Base-by-base conservation (phyloP, 1,140 invertebrate genomes). In the Mercenaria mercenaria region DNA sequence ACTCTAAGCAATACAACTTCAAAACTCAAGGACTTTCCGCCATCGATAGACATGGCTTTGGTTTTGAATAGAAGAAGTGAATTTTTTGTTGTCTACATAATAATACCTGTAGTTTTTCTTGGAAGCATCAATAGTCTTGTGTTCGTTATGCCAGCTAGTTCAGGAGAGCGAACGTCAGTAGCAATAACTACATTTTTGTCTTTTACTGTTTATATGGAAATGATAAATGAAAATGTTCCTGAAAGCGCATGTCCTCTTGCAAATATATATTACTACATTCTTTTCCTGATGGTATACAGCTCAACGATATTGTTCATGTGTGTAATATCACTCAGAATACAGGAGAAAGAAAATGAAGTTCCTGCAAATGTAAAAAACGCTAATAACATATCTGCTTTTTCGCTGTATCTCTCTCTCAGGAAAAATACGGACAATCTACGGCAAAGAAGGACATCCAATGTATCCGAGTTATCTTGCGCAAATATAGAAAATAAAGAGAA, bases 151-250 rank as follows among this genome's bases (percentile, higher is more conserved):
- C 97, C 97, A 10, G 96, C 97, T 0, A 96, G 97, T 88, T 96
- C 96, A 10, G 97, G 97, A 0, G 97, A 97, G 92, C 96, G 97
- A 90, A 96, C 97, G 59, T 96, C 96, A 4, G 95, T 97, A 20
- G 96, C 97, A 37, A 94, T 97, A 43, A 97, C 97, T 8, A 96
- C 97, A 4, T 94, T 97, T 6, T 93, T 97, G 23, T 96, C 97
- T 10, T 97, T 97, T 91, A 96, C 96, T 69, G 96, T 97, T n/a
- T 97, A 97, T 92, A 96, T 97, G 95, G 92, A 97, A 74, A 96
- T 96, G 82, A 96, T 97, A 52, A 96, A 96, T 37, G 96, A 97
- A 91, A 96, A 96, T 89, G 96, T 97, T 94, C 97, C 97, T 23
- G 96, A 97, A 91, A 97, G 96, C 10, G 97, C 96, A 4, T 96